These are phyloP conservation scores for Sebastes vulpes DNA, from an alignment of 2,797 vertebrate species.

Conservation along the genomic window DNA sequence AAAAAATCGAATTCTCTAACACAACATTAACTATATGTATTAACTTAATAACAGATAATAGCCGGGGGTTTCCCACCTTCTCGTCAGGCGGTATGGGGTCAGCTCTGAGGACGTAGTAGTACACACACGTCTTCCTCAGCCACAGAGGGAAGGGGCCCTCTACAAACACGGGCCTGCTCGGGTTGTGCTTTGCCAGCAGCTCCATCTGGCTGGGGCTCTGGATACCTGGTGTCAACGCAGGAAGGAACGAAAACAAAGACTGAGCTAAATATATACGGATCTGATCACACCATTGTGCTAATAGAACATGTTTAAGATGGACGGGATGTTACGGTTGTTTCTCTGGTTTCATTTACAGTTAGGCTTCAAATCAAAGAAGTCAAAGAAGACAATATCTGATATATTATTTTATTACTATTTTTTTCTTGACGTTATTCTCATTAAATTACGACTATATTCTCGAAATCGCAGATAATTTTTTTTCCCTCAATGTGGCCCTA, in stretches of 20 bases:
- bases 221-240: slow-evolving; percentile 79
- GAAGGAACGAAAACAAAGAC: background rate
- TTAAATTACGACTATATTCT: too few species aligned
- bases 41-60: background rate
- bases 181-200: slow-evolving; percentile 85
- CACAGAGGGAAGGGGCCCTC: slow-evolving; percentile 93
- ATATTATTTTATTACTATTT: background rate
- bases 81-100: slow-evolving; percentile 83
- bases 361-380: background rate
- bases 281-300: background rate
- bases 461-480: too few species aligned
- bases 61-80: slow-evolving; percentile 68
- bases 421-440: too few species aligned
- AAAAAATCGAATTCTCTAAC: background rate
- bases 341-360: background rate
- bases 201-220: slow-evolving; percentile 90
- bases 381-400: background rate
- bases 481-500: too few species aligned
- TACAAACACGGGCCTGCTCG: slow-evolving; percentile 86
- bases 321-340: background rate
- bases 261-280: background rate
- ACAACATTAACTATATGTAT: background rate
- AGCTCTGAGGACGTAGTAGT: slow-evolving; percentile 91
- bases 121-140: slow-evolving; percentile 88
- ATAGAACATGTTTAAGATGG: background rate